Conservation (phyloP, 2,113 vertebrate species). For the Willisornis vidua region DNA sequence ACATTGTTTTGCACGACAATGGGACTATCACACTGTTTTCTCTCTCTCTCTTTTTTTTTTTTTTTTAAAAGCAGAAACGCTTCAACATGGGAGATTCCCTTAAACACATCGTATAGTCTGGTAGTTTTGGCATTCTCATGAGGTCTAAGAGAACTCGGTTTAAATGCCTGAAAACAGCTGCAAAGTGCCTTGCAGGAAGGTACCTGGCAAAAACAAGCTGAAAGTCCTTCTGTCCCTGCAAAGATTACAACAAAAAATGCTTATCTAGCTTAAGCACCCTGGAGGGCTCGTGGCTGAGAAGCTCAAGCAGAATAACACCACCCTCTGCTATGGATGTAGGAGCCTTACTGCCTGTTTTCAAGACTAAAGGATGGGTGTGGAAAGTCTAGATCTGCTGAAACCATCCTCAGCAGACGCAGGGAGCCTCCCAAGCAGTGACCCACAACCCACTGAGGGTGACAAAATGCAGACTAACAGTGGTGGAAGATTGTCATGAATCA, state of each 20-base stretch:
- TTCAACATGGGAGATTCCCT: neutral
- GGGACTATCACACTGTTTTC: neutral
- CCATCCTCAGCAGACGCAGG: neutral
- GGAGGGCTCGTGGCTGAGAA: neutral
- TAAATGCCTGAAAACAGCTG: neutral
- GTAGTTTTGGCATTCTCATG: neutral
- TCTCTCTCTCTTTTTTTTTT: neutral
- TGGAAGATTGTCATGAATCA: neutral
- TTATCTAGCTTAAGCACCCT: neutral
- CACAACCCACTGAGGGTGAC: neutral
- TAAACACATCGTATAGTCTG: neutral
- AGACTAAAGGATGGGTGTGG: neutral
- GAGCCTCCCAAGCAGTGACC: neutral
- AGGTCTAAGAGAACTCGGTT: neutral
- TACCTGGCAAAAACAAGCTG: neutral
- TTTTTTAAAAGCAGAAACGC: neutral
- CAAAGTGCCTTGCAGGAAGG: neutral
- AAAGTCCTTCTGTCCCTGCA: neutral
- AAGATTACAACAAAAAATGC: neutral
- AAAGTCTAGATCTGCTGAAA: neutral
- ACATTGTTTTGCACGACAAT: neutral
- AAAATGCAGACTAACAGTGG: neutral
- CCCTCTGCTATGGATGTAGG: fast-evolving
- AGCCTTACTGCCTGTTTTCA: neutral
- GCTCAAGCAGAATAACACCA: neutral